Evolutionary conservation across 2,113 vertebrate genomes (phyloP).

Genomic region (Sturnus vulgaris): DNA sequence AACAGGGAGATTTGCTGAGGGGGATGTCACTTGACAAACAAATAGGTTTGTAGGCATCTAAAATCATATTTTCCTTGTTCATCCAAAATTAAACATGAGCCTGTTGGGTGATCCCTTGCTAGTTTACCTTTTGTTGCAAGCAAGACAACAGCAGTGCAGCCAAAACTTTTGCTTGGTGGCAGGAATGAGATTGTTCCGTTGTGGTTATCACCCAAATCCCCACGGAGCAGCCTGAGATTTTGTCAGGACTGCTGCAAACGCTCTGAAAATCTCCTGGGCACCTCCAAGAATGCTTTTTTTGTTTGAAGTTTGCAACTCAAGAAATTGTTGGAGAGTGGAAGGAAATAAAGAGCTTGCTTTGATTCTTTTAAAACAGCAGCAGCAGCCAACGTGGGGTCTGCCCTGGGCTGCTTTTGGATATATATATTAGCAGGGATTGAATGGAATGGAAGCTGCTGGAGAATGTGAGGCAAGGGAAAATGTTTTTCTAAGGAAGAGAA

Average conservation of each 20-base stretch:
- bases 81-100: not conserved
- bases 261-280: constrained; percentile 17
- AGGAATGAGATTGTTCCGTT: not conserved
- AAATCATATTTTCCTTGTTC: not conserved
- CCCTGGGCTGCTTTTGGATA: constrained; percentile 32
- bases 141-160: not conserved
- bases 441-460: constrained; percentile 49
- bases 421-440: constrained; percentile 39
- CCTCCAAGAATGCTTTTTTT: not conserved
- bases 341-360: constrained; percentile 44
- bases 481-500: constrained; percentile 73
- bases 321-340: constrained; percentile 37
- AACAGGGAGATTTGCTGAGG: not conserved
- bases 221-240: not conserved
- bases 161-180: not conserved
- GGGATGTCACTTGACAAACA: not conserved
- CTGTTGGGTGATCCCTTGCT: not conserved
- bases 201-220: not conserved
- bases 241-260: not conserved
- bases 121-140: not conserved
- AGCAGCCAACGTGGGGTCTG: constrained; percentile 44
- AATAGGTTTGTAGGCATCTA: not conserved
- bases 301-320: constrained; percentile 34
- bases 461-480: constrained; percentile 59
- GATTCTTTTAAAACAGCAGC: constrained; percentile 52